A percentile compares a stretch with the other conserved stretches of the same genome.
Evolutionary conservation across 2,888 invertebrate genomes (phyloP).

Genomic region (Drosophila mayaguana): DNA sequence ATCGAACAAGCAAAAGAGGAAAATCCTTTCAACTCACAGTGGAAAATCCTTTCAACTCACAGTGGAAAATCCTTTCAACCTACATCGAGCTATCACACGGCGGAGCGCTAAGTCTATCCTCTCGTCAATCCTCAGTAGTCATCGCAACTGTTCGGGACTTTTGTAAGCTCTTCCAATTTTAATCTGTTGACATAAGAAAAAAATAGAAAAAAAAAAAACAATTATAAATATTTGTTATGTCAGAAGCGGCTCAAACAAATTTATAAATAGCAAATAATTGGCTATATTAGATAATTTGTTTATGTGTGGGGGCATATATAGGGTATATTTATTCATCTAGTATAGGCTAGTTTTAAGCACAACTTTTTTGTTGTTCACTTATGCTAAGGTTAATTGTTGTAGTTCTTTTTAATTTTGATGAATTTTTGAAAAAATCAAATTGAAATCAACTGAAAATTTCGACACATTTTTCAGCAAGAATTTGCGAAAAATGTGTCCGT

Average conservation of each 20-base stretch:
- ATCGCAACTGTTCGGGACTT: conserved; percentile 26
- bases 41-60: background rate
- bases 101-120: conserved; percentile 9
- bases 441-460: conserved; percentile 51
- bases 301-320: conserved; percentile 29
- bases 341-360: conserved; percentile 47
- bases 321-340: conserved; percentile 31
- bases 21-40: conserved; percentile 1
- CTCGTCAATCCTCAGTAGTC: conserved; percentile 4
- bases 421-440: conserved; percentile 63
- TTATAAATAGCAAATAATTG: conserved; percentile 29
- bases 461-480: conserved; percentile 57
- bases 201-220: conserved; percentile 7
- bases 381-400: conserved; percentile 53
- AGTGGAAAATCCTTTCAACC: background rate
- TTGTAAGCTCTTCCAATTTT: conserved; percentile 76
- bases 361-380: conserved; percentile 55
- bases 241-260: conserved; percentile 21
- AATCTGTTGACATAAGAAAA: conserved; percentile 36
- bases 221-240: conserved; percentile 22
- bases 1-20: background rate
- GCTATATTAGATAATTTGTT: conserved; percentile 26
- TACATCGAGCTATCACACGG: conserved; percentile 1
- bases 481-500: conserved; percentile 41
- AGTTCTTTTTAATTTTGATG: conserved; percentile 60